Evolutionary conservation across 30 jellyfish, hydroid and myxozoan species (phyloP).

Genomic region (Aurelia sp.): DNA sequence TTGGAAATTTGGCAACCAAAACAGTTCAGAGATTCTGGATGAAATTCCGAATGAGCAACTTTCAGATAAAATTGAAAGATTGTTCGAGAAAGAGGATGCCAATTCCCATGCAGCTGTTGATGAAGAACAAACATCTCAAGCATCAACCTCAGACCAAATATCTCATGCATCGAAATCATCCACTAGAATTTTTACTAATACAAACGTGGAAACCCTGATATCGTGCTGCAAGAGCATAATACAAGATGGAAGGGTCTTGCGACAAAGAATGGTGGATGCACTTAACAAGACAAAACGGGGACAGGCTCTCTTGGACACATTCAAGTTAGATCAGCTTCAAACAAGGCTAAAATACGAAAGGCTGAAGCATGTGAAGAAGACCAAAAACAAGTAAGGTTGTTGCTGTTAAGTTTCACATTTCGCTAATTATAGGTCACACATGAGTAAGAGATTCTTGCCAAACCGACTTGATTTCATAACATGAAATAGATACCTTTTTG

Average conservation of each 20-base stretch:
- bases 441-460: too few species aligned
- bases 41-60: neutral
- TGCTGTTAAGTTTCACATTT: neutral
- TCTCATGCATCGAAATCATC: neutral
- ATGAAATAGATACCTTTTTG: too few species aligned
- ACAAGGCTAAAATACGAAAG: neutral
- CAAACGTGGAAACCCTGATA: neutral
- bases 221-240: neutral
- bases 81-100: neutral
- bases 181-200: neutral
- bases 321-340: neutral
- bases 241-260: neutral
- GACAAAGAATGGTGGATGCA: neutral
- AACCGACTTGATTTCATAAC: too few species aligned
- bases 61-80: neutral
- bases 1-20: neutral
- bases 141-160: neutral
- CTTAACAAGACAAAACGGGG: neutral
- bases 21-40: neutral
- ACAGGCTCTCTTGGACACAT: neutral
- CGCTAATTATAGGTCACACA: too few species aligned
- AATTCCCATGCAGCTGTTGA: too few species aligned
- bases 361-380: neutral
- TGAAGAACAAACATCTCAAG: neutral
- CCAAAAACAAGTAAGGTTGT: neutral